These are phyloP conservation scores for Hapalemur alaotrensis DNA, from an alignment of 2,797 vertebrate genomes.

Conservation along the genomic window DNA sequence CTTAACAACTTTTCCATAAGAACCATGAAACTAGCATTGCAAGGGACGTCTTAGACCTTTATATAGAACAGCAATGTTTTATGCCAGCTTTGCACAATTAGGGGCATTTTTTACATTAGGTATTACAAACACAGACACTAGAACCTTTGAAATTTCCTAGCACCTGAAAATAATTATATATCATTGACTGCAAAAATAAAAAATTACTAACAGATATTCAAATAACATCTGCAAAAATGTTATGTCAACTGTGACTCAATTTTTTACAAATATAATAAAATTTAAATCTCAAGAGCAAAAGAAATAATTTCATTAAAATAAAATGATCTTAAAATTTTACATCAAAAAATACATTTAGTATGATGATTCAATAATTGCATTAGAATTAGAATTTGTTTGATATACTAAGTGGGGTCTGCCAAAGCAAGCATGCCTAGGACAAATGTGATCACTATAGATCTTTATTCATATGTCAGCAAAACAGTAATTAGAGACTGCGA, in stretches of 20 bases:
- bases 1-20: constrained; percentile 1
- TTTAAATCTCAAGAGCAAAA: not conserved
- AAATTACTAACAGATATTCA: not conserved
- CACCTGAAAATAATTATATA: not conserved
- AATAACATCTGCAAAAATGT: not conserved
- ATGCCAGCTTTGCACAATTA: not conserved
- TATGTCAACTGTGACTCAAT: not conserved
- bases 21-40: not conserved
- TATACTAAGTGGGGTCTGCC: not conserved
- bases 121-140: not conserved
- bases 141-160: not conserved
- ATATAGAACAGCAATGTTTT: not conserved
- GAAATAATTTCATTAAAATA: constrained; percentile 30
- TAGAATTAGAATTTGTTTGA: not conserved
- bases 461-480: constrained; percentile 25
- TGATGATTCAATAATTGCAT: not conserved
- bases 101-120: not conserved
- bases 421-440: not conserved
- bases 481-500: constrained; percentile 2
- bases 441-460: not conserved
- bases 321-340: not conserved
- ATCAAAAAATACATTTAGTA: not conserved
- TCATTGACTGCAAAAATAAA: not conserved
- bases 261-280: not conserved
- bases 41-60: not conserved